phyloP scores from a whole-genome alignment of 2,888 invertebrate species.

The Mythimna vitellina region DNA sequence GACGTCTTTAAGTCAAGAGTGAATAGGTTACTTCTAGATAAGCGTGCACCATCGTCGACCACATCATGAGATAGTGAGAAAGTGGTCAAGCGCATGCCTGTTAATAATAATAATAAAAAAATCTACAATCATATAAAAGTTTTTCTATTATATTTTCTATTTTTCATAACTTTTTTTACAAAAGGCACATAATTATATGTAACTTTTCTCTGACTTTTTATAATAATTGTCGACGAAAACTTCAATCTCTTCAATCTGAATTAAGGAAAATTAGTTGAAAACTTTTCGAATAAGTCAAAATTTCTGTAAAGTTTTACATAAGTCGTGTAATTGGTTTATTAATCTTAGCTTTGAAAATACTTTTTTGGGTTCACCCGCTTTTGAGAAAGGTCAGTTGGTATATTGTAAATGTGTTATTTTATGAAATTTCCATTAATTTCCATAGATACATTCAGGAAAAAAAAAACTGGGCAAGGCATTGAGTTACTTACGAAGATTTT shows the following conservation, averaged over 20 bases:
- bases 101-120: too few relatives aligned
- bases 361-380: conserved; percentile 15
- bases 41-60: too few relatives aligned
- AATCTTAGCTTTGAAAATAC: conserved; percentile 46
- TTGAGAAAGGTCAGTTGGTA: background rate
- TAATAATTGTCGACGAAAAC: conserved; percentile 56
- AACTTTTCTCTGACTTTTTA: conserved; percentile 49
- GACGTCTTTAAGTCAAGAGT: too few relatives aligned
- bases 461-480: too few relatives aligned
- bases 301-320: conserved; percentile 50
- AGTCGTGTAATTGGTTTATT: conserved; percentile 58
- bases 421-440: too few relatives aligned
- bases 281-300: conserved; percentile 62
- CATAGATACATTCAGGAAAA: background rate
- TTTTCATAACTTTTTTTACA: conserved; percentile 7
- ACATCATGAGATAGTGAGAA: too few relatives aligned
- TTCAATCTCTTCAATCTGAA: conserved; percentile 58
- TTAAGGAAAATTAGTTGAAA: conserved; percentile 58
- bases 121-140: too few relatives aligned
- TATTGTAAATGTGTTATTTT: background rate
- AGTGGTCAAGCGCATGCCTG: too few relatives aligned
- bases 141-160: too few relatives aligned
- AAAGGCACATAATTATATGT: conserved; percentile 38
- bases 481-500: too few relatives aligned
- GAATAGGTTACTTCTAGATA: too few relatives aligned